phyloP scores from a whole-genome alignment of 2,797 vertebrate genomes.

The Manis pentadactyla region DNA sequence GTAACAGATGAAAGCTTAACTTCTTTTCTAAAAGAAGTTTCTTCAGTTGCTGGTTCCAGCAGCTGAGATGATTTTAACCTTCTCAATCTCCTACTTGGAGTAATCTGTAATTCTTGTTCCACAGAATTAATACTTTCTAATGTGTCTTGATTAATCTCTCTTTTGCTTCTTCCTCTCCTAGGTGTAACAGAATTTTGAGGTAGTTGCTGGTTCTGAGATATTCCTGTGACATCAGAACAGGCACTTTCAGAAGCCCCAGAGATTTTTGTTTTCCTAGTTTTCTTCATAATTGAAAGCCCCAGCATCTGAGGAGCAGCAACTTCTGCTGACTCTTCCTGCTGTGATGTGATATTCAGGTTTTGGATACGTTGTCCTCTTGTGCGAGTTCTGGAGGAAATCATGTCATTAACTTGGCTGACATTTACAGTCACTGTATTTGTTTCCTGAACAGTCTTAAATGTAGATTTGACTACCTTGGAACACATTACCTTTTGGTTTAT shows the following conservation, averaged over 20 bases:
- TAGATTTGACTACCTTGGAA: slow-evolving; percentile 69
- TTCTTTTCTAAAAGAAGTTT: slow-evolving; percentile 55
- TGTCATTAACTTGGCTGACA: slow-evolving; percentile 36
- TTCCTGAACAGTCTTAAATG: slow-evolving; percentile 73
- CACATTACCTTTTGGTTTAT: slow-evolving; percentile 76
- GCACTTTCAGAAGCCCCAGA: slow-evolving; percentile 66
- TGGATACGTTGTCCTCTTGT: slow-evolving; percentile 63
- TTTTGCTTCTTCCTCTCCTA: slow-evolving; percentile 83
- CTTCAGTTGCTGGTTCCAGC: slow-evolving; percentile 46
- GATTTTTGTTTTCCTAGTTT: slow-evolving; percentile 76
- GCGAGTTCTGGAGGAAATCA: slow-evolving; percentile 81
- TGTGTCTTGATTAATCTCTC: slow-evolving; percentile 39
- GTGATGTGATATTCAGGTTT: slow-evolving; percentile 31
- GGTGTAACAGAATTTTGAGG: slow-evolving; percentile 71
- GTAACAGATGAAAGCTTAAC: slow-evolving; percentile 77
- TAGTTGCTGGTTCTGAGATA: slow-evolving; percentile 69
- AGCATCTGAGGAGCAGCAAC: slow-evolving; percentile 53
- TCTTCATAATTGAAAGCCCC: slow-evolving; percentile 73
- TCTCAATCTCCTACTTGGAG: slow-evolving; percentile 84
- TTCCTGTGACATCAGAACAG: slow-evolving; percentile 49
- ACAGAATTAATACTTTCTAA: slow-evolving; percentile 81
- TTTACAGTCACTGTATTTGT: slow-evolving; percentile 63
- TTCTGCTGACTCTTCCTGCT: slow-evolving; percentile 53
- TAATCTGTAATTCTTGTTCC: slow-evolving; percentile 84
- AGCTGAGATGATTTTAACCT: slow-evolving; percentile 72